Evolutionary conservation across 2,113 vertebrate genomes (phyloP).

Genomic region (Tretioscincus oriximinensis): DNA sequence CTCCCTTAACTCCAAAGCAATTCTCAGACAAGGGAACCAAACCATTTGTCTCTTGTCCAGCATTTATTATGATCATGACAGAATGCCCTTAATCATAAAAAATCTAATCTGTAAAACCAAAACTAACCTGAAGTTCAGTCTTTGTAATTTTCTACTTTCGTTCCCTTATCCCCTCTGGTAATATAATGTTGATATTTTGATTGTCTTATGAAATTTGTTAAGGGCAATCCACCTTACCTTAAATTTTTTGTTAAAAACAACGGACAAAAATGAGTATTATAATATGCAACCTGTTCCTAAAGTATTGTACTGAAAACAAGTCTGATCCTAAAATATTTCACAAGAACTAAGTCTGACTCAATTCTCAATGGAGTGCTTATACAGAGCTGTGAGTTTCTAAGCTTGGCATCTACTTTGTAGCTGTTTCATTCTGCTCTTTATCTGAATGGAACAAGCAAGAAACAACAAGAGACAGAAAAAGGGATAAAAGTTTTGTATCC

Average conservation of each 20-base stretch:
- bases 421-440: background rate
- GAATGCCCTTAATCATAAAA: background rate
- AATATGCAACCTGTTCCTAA: background rate
- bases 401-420: background rate
- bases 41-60: slow-evolving; percentile 24
- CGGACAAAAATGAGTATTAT: background rate
- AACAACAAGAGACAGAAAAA: background rate
- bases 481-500: background rate
- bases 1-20: slow-evolving; percentile 33
- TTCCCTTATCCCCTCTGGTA: background rate
- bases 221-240: background rate
- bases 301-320: background rate
- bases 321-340: background rate
- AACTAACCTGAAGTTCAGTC: slow-evolving; percentile 3
- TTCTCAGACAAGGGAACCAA: slow-evolving; percentile 27
- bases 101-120: slow-evolving; percentile 21
- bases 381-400: background rate
- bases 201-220: background rate
- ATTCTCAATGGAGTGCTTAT: background rate
- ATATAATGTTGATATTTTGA: background rate
- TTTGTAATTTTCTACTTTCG: background rate
- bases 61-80: slow-evolving; percentile 32
- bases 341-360: background rate
- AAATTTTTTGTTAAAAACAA: background rate
- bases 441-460: background rate